Conservation (phyloP, 2,888 invertebrate species). For the Heliconius cydno region DNA sequence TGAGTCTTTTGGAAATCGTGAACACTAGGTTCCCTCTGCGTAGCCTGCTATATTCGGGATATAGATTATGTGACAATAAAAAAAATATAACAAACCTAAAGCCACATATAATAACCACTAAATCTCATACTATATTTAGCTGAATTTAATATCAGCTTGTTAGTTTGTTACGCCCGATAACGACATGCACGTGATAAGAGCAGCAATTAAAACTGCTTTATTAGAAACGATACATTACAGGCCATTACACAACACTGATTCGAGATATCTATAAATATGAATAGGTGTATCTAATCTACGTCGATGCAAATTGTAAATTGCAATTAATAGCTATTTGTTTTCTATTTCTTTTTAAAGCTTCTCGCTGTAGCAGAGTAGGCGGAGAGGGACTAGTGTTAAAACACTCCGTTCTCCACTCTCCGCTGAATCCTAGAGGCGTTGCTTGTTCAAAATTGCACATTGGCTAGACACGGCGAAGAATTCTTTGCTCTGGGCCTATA, state of each 20-base stretch:
- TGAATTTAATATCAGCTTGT: conserved; percentile 38
- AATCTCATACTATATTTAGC: conserved; percentile 8
- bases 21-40: too few species aligned
- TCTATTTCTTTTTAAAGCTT: neutral
- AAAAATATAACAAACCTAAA: neutral
- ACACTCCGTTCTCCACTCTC: too few species aligned
- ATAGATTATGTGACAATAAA: too few species aligned
- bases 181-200: conserved; percentile 26
- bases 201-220: conserved; percentile 41
- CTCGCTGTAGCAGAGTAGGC: too few species aligned
- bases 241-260: conserved; percentile 17
- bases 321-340: neutral
- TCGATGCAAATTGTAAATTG: neutral
- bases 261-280: neutral
- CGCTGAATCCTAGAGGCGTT: too few species aligned
- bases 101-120: neutral
- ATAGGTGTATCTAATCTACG: neutral
- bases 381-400: too few species aligned
- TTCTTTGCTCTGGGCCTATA: too few species aligned
- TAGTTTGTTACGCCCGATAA: conserved; percentile 35
- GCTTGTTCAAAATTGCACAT: too few species aligned
- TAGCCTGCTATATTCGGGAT: too few species aligned
- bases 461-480: too few species aligned
- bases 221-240: conserved; percentile 34
- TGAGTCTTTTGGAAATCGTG: too few species aligned